Evolutionary conservation across 2,888 invertebrate species (phyloP).

Genomic region (Atherix ibis): DNA sequence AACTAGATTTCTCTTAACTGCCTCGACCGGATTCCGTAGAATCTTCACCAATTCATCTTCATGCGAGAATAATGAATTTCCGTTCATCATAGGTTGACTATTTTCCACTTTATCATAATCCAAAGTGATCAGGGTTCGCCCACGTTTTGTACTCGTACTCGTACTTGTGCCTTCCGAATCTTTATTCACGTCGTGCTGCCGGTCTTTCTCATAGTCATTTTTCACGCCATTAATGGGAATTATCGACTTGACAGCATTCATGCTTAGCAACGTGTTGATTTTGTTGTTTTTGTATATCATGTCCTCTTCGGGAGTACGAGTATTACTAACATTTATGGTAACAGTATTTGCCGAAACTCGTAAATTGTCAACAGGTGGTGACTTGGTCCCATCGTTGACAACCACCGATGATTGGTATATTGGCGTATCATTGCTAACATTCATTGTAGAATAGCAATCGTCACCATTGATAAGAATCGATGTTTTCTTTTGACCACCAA

Average conservation of each 20-base stretch:
- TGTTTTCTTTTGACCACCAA: conserved; percentile 39
- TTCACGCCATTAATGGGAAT: conserved; percentile 1
- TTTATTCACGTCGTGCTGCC: background rate
- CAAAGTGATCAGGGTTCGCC: conserved; percentile 27
- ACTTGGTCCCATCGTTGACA: conserved; percentile 40
- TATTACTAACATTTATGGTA: conserved; percentile 39
- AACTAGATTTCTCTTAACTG: conserved; percentile 54
- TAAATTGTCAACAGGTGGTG: background rate
- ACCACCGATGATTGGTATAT: conserved; percentile 59
- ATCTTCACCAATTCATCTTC: conserved; percentile 40
- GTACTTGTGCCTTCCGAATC: background rate
- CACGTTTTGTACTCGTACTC: conserved; percentile 15
- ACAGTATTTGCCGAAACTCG: conserved; percentile 38
- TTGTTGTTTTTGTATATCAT: conserved; percentile 27
- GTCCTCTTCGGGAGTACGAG: conserved; percentile 20
- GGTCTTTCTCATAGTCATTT: too few species aligned
- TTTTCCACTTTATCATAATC: conserved; percentile 18
- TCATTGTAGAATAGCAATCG: conserved; percentile 60
- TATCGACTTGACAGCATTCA: conserved; percentile 5
- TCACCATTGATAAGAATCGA: conserved; percentile 59
- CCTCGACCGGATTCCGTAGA: conserved; percentile 57
- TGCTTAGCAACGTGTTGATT: conserved; percentile 25
- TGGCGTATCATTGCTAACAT: conserved; percentile 50
- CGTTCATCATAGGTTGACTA: conserved; percentile 2
- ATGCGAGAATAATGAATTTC: conserved; percentile 20